Evolutionary conservation across 1,140 invertebrate genomes (phyloP).

Genomic region (Yoshiicerus persimilis): DNA sequence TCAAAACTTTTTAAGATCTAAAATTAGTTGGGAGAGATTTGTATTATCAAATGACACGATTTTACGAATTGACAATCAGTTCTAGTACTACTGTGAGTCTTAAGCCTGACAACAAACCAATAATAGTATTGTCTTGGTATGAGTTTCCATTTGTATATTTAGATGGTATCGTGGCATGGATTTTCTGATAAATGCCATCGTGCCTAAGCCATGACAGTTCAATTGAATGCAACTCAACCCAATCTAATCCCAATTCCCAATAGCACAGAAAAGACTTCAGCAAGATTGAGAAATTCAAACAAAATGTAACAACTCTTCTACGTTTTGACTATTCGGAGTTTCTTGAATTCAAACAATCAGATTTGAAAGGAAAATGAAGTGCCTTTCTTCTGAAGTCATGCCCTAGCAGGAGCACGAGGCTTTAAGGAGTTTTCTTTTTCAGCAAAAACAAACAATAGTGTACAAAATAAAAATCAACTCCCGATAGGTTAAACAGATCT

Average conservation of each 20-base stretch:
- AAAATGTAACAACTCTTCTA: neutral
- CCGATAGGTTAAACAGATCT: neutral
- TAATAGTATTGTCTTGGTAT: neutral
- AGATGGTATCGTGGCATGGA: neutral
- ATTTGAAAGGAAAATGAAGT: neutral
- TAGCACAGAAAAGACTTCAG: neutral
- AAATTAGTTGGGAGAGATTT: too few species aligned
- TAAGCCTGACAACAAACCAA: neutral
- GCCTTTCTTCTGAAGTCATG: neutral
- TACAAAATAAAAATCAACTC: neutral
- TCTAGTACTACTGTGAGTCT: neutral
- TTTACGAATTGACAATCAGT: neutral
- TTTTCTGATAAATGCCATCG: constrained; percentile 14
- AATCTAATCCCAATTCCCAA: constrained; percentile 1
- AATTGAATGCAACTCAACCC: neutral
- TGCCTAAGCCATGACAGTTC: constrained; percentile 5
- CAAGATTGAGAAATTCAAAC: neutral
- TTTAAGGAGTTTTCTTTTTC: neutral
- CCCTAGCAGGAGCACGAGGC: neutral
- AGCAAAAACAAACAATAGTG: neutral
- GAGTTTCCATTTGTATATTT: neutral
- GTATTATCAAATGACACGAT: too few species aligned
- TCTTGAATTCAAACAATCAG: neutral
- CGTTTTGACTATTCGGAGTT: neutral
- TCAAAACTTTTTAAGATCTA: too few species aligned